Conservation (phyloP, 2,888 invertebrate species). For the Aricia artaxerxes region DNA sequence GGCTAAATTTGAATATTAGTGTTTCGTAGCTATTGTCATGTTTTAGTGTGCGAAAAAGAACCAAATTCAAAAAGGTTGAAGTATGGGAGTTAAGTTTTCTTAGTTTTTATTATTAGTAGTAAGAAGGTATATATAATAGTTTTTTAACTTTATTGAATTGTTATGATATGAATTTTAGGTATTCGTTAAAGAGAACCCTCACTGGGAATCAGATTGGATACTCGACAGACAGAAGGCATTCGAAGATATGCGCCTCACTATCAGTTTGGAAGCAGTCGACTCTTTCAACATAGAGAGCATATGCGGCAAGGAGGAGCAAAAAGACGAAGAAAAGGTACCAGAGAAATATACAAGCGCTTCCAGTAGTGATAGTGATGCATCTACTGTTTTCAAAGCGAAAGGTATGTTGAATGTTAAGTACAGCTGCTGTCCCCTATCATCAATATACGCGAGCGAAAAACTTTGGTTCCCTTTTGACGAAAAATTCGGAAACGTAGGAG, state of each 20-base stretch:
- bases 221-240: constrained; percentile 88
- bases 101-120: too few relatives aligned
- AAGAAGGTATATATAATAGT: too few relatives aligned
- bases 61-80: too few relatives aligned
- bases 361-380: constrained; percentile 52
- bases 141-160: too few relatives aligned
- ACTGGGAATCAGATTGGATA: constrained; percentile 93
- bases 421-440: neutral
- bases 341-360: constrained; percentile 44
- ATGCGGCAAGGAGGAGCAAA: constrained; percentile 45
- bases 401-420: neutral
- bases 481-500: too few relatives aligned
- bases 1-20: too few relatives aligned
- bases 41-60: too few relatives aligned
- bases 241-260: constrained; percentile 63
- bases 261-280: neutral
- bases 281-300: constrained; percentile 1
- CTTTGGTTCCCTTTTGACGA: too few relatives aligned
- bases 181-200: constrained; percentile 90
- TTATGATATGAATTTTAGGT: constrained; percentile 70
- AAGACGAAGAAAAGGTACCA: constrained; percentile 79
- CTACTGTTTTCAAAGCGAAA: constrained; percentile 76
- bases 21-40: too few relatives aligned
- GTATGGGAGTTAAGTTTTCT: too few relatives aligned
- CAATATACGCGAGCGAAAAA: too few relatives aligned